Percentiles rank a stretch among this genome's conserved stretches.
phyloP scores from a whole-genome alignment of 2,113 vertebrate genomes.

The Sinocyclocheilus maitianheensis region DNA sequence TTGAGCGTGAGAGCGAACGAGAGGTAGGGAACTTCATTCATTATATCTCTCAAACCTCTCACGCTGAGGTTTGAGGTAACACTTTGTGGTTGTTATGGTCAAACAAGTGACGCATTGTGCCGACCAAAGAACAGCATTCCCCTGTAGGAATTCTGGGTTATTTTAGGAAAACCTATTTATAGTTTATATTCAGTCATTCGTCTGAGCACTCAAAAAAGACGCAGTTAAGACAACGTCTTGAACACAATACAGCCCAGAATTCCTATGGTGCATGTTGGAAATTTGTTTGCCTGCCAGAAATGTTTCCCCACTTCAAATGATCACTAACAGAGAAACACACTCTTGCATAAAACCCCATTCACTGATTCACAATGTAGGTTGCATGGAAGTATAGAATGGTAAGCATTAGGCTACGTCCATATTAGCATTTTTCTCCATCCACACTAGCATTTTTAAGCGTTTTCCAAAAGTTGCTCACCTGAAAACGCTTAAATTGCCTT shows the following conservation, averaged over 20 bases:
- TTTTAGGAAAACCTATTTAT: neutral
- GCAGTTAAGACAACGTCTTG: neutral
- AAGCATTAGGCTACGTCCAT: constrained; percentile 9
- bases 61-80: constrained; percentile 70
- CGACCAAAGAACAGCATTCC: constrained; percentile 74
- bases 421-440: neutral
- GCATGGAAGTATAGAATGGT: constrained; percentile 51
- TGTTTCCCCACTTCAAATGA: constrained; percentile 56
- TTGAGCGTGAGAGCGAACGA: constrained; percentile 1
- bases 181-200: neutral
- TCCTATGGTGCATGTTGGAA: constrained; percentile 79
- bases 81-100: constrained; percentile 69
- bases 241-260: constrained; percentile 71
- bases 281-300: constrained; percentile 74
- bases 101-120: constrained; percentile 71
- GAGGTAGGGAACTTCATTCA: constrained; percentile 54
- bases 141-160: constrained; percentile 79
- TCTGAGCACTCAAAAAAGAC: constrained; percentile 12
- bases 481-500: too few species aligned
- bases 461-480: neutral
- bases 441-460: neutral
- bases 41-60: constrained; percentile 61
- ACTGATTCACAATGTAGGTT: constrained; percentile 47
- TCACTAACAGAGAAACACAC: constrained; percentile 53
- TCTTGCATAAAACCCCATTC: constrained; percentile 40